Base-by-base conservation (phyloP, 2,797 vertebrate species). In the Toxotes lorentzi region DNA sequence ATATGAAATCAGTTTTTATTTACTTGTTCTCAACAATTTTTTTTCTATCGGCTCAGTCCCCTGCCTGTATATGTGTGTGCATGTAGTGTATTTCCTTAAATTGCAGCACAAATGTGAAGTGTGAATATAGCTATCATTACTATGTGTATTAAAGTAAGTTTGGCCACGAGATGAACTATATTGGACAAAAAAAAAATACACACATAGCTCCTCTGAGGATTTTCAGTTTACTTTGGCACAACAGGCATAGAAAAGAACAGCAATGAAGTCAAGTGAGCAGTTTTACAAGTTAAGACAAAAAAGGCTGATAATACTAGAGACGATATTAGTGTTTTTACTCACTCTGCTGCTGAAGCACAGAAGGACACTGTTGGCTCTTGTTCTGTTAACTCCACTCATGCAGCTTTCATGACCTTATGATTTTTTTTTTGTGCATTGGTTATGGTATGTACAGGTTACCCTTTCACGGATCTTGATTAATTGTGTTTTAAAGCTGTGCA, bases 141-240 rank as follows among this genome's bases (percentile, higher is more conserved):
- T 23, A 72, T 79, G 86, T 81, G 59, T 83, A 40, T 76, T 78
- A 79, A 88, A 89, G 86, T 77, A 81, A 78, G 72, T 88, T 86
- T 87, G 84, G 85, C 86, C 75, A 86, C 38, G 5, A 84, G 58
- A 89, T 84, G 48, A 84, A 87, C 77, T 84, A 48, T 78, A 77
- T 81, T 88, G 86, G 76, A 89, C 79, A 73, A 87, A 83, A 75
- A 83, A 75, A 87, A 82, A 83, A 87, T 56, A 87, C 76, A 79
- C 84, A 80, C 76, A 79, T 40, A 51, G 81, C 70, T 91, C 91
- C 88, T 89, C 61, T 79, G 87, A 90, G 85, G 74, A 82, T 91
- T 87, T 88, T 85, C 84, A 78, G 69, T 89, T 92, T 88, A 84
- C 84, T 90, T 92, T 94, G 91, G 92, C 93, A 94, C 84, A 89